Evolutionary conservation across 2,797 vertebrate genomes (phyloP), one percentile per base, ranked within the genome.

Genomic region (Ataeniobius toweri): DNA sequence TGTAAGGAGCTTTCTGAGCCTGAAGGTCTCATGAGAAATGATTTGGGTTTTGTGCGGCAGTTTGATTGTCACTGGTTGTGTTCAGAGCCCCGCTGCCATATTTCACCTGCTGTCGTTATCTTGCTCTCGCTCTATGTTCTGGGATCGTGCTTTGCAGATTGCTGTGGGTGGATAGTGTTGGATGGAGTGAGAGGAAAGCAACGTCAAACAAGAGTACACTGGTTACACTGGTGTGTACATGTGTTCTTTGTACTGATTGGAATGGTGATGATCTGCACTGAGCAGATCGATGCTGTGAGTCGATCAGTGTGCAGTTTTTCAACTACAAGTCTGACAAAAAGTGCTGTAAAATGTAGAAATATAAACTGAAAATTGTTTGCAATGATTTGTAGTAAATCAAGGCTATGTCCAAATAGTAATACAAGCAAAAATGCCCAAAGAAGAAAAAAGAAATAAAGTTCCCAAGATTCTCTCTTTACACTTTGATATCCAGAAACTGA

Each of bases 111-210:
- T 73, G 55, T 74, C 36, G 20, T 48, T 31, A 4, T 71, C 58
- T 50, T 3, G 26, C 75, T 72, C 67, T 31, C 36, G 71, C 75
- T 78, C 67, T 87, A 46, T 71, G 31, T 80, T 79, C 80, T 80
- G 51, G 70, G 78, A 8, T 58, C 50, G 70, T 65, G 73, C 36
- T 79, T 65, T 91, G 74, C 91, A 91, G 92, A 92, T 94, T 92
- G 90, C 59, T 78, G 91, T 92, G 90, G 92, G 90, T 87, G 89
- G 90, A 89, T 88, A 84, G 89, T 90, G 88, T 83, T 58, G 80
- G 75, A 84, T 84, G 73, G 81, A 81, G 83, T 68, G 80, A 89
- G 73, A 89, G 86, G 67, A 82, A 83, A 86, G 78, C 82, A 85
- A 89, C 72, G 80, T 79, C 82, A 87, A 82, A 89, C 82, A 88